These are phyloP conservation scores for Heptranchias perlo DNA, from an alignment of 2,113 vertebrate species.

Conservation along the genomic window DNA sequence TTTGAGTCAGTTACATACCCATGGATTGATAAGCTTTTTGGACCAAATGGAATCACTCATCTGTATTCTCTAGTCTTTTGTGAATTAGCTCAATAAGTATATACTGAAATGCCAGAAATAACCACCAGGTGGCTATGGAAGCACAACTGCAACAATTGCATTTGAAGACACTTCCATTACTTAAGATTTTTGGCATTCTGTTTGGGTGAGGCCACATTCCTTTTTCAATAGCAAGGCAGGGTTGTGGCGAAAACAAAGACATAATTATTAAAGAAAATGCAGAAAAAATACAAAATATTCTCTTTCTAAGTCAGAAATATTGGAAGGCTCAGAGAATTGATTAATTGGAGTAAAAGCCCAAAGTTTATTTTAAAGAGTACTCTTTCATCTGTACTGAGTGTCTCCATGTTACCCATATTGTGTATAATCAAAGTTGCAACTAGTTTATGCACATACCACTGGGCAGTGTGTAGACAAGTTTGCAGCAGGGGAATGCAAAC, in stretches of 20 bases:
- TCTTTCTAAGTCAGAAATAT: background rate
- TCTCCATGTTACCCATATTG: background rate
- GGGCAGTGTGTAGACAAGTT: background rate
- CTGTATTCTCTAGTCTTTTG: background rate
- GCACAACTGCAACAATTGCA: background rate
- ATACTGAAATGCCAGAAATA: background rate
- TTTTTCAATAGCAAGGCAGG: background rate
- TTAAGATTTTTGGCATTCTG: background rate
- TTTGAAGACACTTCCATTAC: background rate
- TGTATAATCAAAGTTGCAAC: background rate
- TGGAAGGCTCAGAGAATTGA: background rate
- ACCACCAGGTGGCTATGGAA: background rate
- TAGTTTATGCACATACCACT: background rate
- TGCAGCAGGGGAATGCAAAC: background rate
- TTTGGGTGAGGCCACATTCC: constrained; percentile 5
- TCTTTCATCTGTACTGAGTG: background rate
- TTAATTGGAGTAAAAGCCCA: background rate
- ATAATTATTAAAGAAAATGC: background rate
- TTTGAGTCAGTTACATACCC: background rate
- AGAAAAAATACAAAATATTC: background rate
- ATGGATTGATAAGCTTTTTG: background rate
- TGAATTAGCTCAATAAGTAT: background rate
- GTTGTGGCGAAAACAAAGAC: background rate
- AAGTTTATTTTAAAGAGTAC: background rate
- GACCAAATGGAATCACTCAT: background rate